These are phyloP conservation scores for Hyles vespertilio DNA, from an alignment of 1,140 invertebrate species.

Conservation along the genomic window DNA sequence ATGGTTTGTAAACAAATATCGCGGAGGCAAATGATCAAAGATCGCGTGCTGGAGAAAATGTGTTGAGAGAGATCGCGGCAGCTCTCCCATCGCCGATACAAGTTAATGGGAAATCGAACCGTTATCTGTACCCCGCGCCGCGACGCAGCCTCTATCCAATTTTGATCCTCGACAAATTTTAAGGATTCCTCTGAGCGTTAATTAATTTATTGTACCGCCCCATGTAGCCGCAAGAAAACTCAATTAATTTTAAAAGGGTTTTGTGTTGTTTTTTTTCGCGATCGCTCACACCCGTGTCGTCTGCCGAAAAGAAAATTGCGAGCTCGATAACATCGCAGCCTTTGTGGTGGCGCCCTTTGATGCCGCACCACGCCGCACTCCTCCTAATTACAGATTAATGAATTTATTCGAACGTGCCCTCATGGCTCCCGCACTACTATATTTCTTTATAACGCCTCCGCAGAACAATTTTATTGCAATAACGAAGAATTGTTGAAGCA, in stretches of 20 bases:
- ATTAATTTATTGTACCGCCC: slow-evolving; percentile 73
- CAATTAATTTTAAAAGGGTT: slow-evolving; percentile 76
- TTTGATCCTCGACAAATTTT: slow-evolving; percentile 74
- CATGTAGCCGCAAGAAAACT: slow-evolving; percentile 74
- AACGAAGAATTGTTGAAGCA: too few relatives aligned
- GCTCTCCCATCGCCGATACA: slow-evolving; percentile 70
- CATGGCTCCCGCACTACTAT: too few relatives aligned
- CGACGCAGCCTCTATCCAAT: slow-evolving; percentile 42
- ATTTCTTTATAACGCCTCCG: too few relatives aligned
- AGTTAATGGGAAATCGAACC: slow-evolving; percentile 74
- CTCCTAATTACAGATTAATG: slow-evolving; percentile 65
- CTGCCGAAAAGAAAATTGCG: slow-evolving; percentile 56
- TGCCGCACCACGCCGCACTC: slow-evolving; percentile 25
- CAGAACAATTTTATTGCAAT: too few relatives aligned
- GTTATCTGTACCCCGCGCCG: slow-evolving; percentile 45
- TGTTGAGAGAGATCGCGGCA: slow-evolving; percentile 55
- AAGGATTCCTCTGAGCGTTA: slow-evolving; percentile 72
- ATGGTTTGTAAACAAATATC: slow-evolving; percentile 59
- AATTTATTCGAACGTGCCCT: slow-evolving; percentile 20
- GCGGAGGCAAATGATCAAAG: slow-evolving; percentile 64
- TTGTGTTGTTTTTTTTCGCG: slow-evolving; percentile 70
- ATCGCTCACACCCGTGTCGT: slow-evolving; percentile 38
- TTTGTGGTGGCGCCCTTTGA: slow-evolving; percentile 47
- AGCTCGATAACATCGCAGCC: slow-evolving; percentile 49
- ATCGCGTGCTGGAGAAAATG: slow-evolving; percentile 52